Evolutionary conservation across 2,888 invertebrate genomes (phyloP), one percentile per base, ranked within the genome.

Genomic region (Gastracanthus pulcherrimus): DNA sequence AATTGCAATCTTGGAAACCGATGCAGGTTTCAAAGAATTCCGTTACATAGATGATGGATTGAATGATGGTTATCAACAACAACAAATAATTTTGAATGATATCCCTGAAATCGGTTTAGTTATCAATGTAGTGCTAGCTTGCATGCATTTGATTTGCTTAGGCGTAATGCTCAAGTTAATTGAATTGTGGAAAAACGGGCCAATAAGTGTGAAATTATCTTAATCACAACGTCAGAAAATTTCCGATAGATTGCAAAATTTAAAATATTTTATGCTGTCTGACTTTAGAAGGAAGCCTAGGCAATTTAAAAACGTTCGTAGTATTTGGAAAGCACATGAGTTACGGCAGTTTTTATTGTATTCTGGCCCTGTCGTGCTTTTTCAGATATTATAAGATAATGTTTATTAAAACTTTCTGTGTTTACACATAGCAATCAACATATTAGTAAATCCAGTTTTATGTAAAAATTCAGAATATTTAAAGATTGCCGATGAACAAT

Each of bases 341-440:
- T 78, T 84, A 13, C 72, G 86, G 34, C 55, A 60, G n/a, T 82
- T 86, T 60, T 66, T 86, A 13, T 45, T 85, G 9, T 87, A 86
- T 58, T 76, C 83, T 48, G 87, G 87, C 9, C 80, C 84, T 5
- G 71, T 85, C 16, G 81, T 84, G n/a, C n/a, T n/a, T n/a, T 60
- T 72, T 86, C 13, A 58, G 23, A 55, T 81, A 58, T 58, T 85
- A 13, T 41, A 38, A 19, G 29, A 66, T 34, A n/a, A 80, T 16
- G 11, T 77, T 4, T 86, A 85, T 36, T 6, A n/a, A 9, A 72
- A 86, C 74, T 86, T 85, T 76, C 26, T 86, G 58, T 11, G 41
- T 6, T 70, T 86, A n/a, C 82, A 84, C 48, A 74, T 76, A n/a
- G 85, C 85, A 3, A 76, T 85, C 13, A 67, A 71, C 51, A 84